Conservation (phyloP, 2,797 vertebrate species). For the Bradypodion ventrale region DNA sequence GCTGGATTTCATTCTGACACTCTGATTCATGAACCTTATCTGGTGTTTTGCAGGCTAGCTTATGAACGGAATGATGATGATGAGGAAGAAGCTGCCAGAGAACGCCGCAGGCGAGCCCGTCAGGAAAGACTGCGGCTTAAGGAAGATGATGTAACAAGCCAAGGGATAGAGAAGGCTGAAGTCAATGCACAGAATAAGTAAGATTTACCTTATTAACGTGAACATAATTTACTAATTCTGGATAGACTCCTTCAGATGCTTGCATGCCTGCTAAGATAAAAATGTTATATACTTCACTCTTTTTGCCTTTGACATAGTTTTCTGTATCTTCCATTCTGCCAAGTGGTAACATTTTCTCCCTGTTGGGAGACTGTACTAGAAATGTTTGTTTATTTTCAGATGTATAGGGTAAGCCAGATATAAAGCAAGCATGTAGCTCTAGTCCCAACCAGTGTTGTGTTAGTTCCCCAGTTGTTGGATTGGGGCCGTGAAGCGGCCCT, state of each 20-base stretch:
- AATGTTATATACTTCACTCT: background rate
- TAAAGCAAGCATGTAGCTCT: background rate
- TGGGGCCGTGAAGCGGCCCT: too few species aligned
- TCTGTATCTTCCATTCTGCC: background rate
- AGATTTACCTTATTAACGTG: background rate
- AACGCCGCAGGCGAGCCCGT: slow-evolving; percentile 91
- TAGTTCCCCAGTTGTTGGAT: too few species aligned
- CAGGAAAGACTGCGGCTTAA: slow-evolving; percentile 88
- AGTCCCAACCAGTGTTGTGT: too few species aligned
- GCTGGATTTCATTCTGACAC: too few species aligned
- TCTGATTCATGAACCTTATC: slow-evolving; percentile 25
- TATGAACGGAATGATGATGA: slow-evolving; percentile 87
- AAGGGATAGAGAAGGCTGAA: slow-evolving; percentile 78
- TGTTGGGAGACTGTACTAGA: background rate
- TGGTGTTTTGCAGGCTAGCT: slow-evolving; percentile 80
- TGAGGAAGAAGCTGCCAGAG: slow-evolving; percentile 93
- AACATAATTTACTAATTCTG: background rate
- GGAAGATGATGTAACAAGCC: slow-evolving; percentile 79
- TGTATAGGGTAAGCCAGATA: background rate
- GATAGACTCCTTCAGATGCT: background rate
- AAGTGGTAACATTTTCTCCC: background rate
- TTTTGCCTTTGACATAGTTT: background rate
- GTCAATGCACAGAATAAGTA: slow-evolving; percentile 92
- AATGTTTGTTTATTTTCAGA: background rate
- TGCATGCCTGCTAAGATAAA: background rate